These are phyloP conservation scores for Xerus rutilus DNA, from an alignment of 2,797 vertebrate species.

Conservation along the genomic window DNA sequence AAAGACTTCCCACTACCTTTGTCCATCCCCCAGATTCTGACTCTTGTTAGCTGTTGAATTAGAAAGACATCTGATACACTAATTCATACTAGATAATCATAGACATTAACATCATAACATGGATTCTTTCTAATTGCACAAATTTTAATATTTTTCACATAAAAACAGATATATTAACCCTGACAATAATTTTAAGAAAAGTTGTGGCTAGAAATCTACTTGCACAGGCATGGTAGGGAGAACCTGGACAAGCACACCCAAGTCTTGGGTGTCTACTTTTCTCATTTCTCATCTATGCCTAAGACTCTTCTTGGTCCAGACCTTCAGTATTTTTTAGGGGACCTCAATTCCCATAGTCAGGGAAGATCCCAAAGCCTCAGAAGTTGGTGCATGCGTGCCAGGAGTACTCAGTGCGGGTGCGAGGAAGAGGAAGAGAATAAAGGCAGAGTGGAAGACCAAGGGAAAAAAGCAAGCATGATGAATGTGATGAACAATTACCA, in stretches of 20 bases:
- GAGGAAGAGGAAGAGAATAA: background rate
- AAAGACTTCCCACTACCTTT: background rate
- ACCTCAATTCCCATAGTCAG: background rate
- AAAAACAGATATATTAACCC: conserved; percentile 7
- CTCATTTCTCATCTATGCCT: background rate
- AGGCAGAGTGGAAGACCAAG: background rate
- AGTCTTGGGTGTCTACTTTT: background rate
- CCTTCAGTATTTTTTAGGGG: background rate
- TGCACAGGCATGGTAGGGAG: background rate
- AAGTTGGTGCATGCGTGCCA: background rate
- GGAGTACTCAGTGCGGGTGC: background rate
- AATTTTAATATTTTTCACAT: conserved; percentile 52
- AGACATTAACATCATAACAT: conserved; percentile 27
- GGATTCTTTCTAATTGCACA: background rate
- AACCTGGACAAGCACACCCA: background rate
- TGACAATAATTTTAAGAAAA: conserved; percentile 32
- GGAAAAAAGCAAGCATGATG: background rate
- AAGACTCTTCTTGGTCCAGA: background rate
- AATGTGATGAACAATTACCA: background rate
- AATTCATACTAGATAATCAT: conserved; percentile 38
- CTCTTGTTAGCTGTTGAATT: background rate
- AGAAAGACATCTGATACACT: background rate
- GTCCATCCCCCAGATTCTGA: background rate
- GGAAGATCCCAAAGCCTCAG: background rate
- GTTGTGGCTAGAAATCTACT: background rate